Evolutionary conservation across 64 coral and sea anemone genomes (phyloP), one percentile per base, ranked within the genome.

Genomic region (Pocillopora verrucosa): DNA sequence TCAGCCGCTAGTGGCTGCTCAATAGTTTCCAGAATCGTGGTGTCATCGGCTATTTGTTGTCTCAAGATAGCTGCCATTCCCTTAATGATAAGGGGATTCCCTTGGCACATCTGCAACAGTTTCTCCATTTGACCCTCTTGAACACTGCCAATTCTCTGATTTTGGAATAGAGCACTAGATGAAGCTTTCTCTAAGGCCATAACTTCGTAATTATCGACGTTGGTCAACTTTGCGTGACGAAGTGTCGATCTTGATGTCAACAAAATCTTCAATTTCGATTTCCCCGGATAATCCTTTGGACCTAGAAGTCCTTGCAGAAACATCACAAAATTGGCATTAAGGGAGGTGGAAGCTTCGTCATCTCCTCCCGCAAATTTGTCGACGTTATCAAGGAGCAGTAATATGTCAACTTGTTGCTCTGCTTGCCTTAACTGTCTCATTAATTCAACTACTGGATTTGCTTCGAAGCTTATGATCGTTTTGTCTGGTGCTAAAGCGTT

Each of bases 81-180:
- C 62, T 22, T 84, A 70, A 84, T 61, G 36, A 84, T 69, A 1
- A 84, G 35, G 11, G 81, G 81, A 37, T 84, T 84, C n/a, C 81
- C 81, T 56, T 25, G 65, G 63, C 81, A 84, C 81, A 84, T 84
- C 11, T 72, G 2, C 4, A 84, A 34, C 10, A 84, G 34, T 69
- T 22, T 68, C 3, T 56, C 81, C 38, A 35, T 65, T 22, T 84
- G 81, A 12, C 15, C 20, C 1, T 10, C 37, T 11, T 10, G 16
- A 84, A 84, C n/a, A n/a, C 17, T 12, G 57, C 25, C 10, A 9
- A 19, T 51, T 70, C 35, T 37, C 7, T 70, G 64, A 20, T 19
- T 84, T 70, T 51, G 81, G 70, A 84, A 64, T 1, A 84, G 37
- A 24, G 36, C 10, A 15, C 63, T 13, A 1, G 62, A 25, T 13